Conservation (phyloP, 2,113 vertebrate genomes). For the Phalacrocorax pelagicus region DNA sequence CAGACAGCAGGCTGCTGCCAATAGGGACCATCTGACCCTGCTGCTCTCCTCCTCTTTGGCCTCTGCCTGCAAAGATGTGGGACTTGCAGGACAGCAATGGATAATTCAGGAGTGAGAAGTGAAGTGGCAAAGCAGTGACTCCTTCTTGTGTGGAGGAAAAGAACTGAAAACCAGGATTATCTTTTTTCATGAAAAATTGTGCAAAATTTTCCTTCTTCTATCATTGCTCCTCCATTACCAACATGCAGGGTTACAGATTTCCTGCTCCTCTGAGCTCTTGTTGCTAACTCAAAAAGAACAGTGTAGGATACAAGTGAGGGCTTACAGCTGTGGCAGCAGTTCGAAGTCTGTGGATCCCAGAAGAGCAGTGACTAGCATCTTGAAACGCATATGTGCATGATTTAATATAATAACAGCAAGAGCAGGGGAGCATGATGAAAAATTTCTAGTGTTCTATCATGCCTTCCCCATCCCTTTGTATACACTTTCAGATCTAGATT, state of each 20-base stretch:
- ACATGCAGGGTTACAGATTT: neutral
- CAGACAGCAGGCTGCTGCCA: neutral
- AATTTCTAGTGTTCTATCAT: rapidly evolving
- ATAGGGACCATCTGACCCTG: too few relatives aligned
- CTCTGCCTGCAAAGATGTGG: neutral
- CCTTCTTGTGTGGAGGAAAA: neutral
- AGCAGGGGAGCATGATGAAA: neutral
- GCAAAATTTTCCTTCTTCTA: neutral
- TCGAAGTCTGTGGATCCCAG: neutral
- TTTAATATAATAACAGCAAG: neutral
- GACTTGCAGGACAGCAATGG: neutral
- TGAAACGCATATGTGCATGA: neutral
- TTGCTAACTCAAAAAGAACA: neutral
- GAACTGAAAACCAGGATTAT: neutral
- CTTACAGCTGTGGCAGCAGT: neutral
- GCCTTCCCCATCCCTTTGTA: neutral
- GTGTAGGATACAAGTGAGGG: neutral
- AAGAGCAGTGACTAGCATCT: neutral
- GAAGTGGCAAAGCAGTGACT: neutral
- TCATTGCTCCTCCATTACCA: neutral
- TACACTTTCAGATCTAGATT: neutral
- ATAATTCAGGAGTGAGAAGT: neutral
- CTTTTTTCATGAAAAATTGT: neutral
- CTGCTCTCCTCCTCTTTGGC: neutral
- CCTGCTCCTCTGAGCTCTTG: neutral